Evolutionary conservation across 2,797 vertebrate genomes (phyloP).

Genomic region (Urosaurus nigricauda): DNA sequence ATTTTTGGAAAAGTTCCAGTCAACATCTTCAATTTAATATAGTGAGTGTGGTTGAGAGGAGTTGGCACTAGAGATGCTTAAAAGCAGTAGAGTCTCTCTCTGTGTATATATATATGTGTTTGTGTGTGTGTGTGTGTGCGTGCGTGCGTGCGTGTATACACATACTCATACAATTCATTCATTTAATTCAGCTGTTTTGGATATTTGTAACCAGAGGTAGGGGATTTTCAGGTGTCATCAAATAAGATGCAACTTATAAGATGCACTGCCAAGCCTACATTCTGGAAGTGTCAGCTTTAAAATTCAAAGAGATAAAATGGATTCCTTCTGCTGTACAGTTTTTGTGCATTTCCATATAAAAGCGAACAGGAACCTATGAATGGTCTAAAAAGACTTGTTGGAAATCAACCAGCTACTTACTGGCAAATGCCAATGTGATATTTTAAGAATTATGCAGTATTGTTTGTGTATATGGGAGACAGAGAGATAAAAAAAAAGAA

Average conservation of each 20-base stretch:
- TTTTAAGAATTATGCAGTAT: neutral
- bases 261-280: slow-evolving; percentile 11
- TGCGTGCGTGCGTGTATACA: neutral
- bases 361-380: neutral
- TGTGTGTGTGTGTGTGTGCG: too few relatives aligned
- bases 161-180: neutral
- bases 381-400: neutral
- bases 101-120: neutral
- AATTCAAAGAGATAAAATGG: neutral
- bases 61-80: neutral
- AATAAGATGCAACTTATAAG: slow-evolving; percentile 10
- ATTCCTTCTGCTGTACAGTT: neutral
- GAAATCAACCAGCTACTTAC: neutral
- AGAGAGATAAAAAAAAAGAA: neutral
- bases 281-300: slow-evolving; percentile 15
- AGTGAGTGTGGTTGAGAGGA: slow-evolving; percentile 31
- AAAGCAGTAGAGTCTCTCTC: slow-evolving; percentile 18
- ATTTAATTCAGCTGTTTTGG: slow-evolving; percentile 24
- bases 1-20: slow-evolving; percentile 30
- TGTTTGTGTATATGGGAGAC: neutral
- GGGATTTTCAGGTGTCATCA: slow-evolving; percentile 14
- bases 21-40: slow-evolving; percentile 10
- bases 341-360: neutral
- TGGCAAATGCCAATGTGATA: neutral
- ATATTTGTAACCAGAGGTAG: slow-evolving; percentile 22